Evolutionary conservation across 2,888 invertebrate species (phyloP).

Genomic region (Pristionchus japonicus): DNA sequence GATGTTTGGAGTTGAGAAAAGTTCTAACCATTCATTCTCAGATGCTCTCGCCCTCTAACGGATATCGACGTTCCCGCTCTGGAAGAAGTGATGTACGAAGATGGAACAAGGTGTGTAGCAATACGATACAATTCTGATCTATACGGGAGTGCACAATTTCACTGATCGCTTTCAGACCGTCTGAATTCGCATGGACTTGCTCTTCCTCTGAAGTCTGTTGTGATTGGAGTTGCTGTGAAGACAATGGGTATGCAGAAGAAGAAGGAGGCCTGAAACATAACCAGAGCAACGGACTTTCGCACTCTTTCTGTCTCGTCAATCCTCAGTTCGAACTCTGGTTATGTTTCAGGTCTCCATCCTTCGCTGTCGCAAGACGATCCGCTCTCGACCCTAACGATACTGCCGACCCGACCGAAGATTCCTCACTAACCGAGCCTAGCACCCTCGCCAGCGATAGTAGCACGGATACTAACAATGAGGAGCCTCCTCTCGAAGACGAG

Average conservation of each 20-base stretch:
- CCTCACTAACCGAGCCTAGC: not conserved
- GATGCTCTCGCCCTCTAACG: constrained; percentile 5
- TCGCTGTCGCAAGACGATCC: not conserved
- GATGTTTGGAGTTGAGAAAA: not conserved
- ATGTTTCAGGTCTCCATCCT: not conserved
- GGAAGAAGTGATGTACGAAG: not conserved
- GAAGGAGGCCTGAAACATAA: not conserved
- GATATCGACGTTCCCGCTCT: not conserved
- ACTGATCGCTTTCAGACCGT: not conserved
- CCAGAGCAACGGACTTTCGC: not conserved
- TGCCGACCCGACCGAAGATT: not conserved
- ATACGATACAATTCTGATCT: not conserved
- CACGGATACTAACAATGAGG: not conserved
- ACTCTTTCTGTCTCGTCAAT: not conserved
- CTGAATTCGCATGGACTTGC: not conserved
- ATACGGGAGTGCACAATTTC: not conserved
- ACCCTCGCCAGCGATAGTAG: not conserved
- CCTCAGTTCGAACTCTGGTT: not conserved
- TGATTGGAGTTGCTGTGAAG: not conserved
- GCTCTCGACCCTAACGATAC: no score
- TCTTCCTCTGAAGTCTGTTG: not conserved
- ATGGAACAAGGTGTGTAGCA: not conserved
- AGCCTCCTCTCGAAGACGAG: not conserved
- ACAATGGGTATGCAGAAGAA: not conserved
- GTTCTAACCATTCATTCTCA: not conserved